phyloP scores from a whole-genome alignment of 2,113 vertebrate genomes.

The Esox niger region DNA sequence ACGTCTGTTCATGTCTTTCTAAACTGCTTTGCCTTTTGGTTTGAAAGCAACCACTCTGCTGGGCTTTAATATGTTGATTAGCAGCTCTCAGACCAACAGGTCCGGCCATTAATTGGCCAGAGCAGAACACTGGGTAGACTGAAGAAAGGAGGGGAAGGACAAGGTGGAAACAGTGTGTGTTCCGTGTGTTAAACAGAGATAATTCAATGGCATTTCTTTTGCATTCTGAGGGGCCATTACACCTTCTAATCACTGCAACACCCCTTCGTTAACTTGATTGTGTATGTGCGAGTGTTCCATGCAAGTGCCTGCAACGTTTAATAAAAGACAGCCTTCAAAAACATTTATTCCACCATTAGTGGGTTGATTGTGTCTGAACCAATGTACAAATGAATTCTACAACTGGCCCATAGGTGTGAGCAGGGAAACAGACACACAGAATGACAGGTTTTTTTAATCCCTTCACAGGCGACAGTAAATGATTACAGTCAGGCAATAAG shows the following conservation, averaged over 20 bases:
- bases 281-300: too few species aligned
- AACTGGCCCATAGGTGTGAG: slow-evolving; percentile 5
- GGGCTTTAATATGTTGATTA: slow-evolving; percentile 49
- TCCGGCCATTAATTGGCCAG: slow-evolving; percentile 51
- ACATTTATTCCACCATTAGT: too few species aligned
- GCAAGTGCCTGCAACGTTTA: too few species aligned
- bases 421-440: slow-evolving; percentile 2
- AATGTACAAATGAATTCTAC: background rate
- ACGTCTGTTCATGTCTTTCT: slow-evolving; percentile 27
- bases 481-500: background rate
- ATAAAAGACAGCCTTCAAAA: too few species aligned
- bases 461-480: background rate
- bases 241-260: too few species aligned
- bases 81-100: slow-evolving; percentile 30
- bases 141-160: background rate
- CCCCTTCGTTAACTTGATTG: too few species aligned
- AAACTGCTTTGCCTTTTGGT: slow-evolving; percentile 1
- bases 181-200: slow-evolving; percentile 28
- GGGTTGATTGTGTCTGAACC: slow-evolving; percentile 12
- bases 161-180: slow-evolving; percentile 18
- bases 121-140: slow-evolving; percentile 1
- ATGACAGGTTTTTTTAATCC: background rate
- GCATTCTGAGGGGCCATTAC: too few species aligned
- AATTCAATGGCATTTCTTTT: slow-evolving; percentile 46
- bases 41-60: slow-evolving; percentile 15